A percentile compares a stretch with the other conserved stretches of the same genome.
phyloP scores from a whole-genome alignment of 2,797 vertebrate species.

The Myotis findleyi region DNA sequence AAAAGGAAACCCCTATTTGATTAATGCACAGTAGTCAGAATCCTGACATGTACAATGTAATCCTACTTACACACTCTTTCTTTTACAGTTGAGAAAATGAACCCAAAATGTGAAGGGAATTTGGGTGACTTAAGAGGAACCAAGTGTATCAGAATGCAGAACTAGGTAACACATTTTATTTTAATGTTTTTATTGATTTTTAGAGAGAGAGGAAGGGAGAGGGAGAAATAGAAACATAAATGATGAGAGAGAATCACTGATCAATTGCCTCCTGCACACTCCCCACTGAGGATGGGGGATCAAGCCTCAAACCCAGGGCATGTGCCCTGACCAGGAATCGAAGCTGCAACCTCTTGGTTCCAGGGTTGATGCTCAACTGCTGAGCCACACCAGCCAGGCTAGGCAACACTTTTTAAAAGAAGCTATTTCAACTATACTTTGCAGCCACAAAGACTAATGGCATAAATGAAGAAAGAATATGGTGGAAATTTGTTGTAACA shows the following conservation, averaged over 20 bases:
- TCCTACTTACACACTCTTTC: not conserved
- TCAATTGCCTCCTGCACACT: too few species aligned
- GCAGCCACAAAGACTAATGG: not conserved
- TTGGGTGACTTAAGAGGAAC: slow-evolving; percentile 29
- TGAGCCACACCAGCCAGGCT: not conserved
- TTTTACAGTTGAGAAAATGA: slow-evolving; percentile 10
- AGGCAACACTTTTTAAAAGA: not conserved
- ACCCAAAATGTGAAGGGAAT: slow-evolving; percentile 36
- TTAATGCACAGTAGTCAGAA: slow-evolving; percentile 4
- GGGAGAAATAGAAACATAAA: too few species aligned
- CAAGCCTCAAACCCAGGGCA: too few species aligned
- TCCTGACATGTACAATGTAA: not conserved
- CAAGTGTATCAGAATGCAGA: not conserved
- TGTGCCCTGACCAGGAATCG: too few species aligned
- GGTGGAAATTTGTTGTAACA: not conserved
- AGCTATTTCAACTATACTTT: slow-evolving; percentile 18
- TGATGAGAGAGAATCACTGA: too few species aligned
- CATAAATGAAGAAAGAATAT: slow-evolving; percentile 23
- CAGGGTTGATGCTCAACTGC: too few species aligned
- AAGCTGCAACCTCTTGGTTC: too few species aligned
- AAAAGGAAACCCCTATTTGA: slow-evolving; percentile 6
- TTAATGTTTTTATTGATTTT: too few species aligned
- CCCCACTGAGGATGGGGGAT: too few species aligned
- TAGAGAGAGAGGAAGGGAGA: too few species aligned
- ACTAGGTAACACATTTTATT: not conserved